Evolutionary conservation across 2,113 vertebrate genomes (phyloP).

Genomic region (Merops nubicus): DNA sequence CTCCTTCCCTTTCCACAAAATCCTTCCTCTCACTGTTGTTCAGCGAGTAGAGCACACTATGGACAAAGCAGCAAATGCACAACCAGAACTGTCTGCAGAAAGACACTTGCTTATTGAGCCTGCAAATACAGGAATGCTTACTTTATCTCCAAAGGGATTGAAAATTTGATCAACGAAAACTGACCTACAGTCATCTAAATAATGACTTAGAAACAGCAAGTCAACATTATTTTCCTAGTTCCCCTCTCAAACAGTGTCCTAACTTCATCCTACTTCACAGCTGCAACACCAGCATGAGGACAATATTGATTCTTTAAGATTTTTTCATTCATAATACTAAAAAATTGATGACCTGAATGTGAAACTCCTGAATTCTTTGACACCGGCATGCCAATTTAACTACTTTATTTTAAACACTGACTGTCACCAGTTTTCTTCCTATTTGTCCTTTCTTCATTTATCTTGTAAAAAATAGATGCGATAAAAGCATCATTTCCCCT

Average conservation of each 20-base stretch:
- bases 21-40: background rate
- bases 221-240: background rate
- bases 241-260: background rate
- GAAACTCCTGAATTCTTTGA: background rate
- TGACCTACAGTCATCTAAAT: background rate
- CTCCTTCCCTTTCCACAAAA: background rate
- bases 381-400: background rate
- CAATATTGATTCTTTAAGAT: background rate
- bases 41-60: background rate
- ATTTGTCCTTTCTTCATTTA: background rate
- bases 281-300: background rate
- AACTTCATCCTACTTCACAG: background rate
- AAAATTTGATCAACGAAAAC: background rate
- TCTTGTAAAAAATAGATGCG: background rate
- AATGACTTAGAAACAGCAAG: background rate
- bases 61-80: background rate
- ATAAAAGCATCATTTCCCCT: background rate
- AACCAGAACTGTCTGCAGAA: background rate
- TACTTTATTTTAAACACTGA: background rate
- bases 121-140: background rate
- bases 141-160: background rate
- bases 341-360: rapidly evolving
- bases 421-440: background rate
- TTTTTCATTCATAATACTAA: background rate
- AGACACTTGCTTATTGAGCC: background rate